Percentiles rank a stretch among this genome's conserved stretches.
Evolutionary conservation across 30 jellyfish, hydroid and myxozoan genomes (phyloP).

Genomic region (Cassiopea andromeda): DNA sequence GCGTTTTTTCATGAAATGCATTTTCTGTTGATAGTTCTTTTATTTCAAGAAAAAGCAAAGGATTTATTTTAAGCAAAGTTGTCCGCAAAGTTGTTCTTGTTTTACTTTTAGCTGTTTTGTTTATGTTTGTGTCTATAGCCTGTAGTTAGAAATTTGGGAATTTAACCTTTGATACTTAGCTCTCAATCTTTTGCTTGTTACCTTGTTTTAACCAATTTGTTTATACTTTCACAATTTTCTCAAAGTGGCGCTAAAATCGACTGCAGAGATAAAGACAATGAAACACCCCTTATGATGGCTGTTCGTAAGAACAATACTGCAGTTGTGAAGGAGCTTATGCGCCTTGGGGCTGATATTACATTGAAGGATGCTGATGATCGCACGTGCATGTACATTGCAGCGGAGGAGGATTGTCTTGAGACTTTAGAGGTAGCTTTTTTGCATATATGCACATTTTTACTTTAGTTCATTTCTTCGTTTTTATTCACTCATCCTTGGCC

Average conservation of each 20-base stretch:
- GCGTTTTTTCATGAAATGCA: no score
- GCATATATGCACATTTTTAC: not conserved
- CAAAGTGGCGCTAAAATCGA: constrained; percentile 90
- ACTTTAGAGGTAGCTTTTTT: constrained; percentile 65
- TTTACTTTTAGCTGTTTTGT: no score
- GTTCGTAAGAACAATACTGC: constrained; percentile 89
- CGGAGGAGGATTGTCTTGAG: constrained; percentile 96
- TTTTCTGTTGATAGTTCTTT: no score
- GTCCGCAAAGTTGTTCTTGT: no score
- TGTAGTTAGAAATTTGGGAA: not conserved
- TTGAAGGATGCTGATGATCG: constrained; percentile 94
- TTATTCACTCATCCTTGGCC: not conserved
- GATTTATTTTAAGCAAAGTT: no score
- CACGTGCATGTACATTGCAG: constrained; percentile 89
- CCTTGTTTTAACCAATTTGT: not conserved
- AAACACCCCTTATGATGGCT: constrained; percentile 97
- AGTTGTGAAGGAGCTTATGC: constrained; percentile 71
- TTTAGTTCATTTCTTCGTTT: not conserved
- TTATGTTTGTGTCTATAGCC: no score
- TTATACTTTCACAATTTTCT: not conserved
- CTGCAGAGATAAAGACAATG: constrained; percentile 96
- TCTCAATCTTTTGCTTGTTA: no score
- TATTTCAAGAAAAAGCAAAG: no score
- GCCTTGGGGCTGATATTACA: constrained; percentile 90
- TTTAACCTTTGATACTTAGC: not conserved